Base-by-base conservation (phyloP, 2,113 vertebrate genomes). In the Ctenodactylus gundi region DNA sequence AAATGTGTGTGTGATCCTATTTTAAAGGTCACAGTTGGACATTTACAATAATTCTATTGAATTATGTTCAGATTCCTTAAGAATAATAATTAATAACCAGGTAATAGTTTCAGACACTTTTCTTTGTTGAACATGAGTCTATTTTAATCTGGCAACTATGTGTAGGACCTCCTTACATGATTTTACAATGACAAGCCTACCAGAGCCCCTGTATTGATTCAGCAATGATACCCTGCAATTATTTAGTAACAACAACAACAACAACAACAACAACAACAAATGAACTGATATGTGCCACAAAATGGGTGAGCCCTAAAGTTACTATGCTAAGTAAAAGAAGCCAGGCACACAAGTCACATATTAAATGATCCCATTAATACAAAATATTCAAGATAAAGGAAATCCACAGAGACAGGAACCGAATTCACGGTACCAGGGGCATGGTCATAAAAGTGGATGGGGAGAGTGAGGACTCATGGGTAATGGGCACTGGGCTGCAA, bases 21-120 rank as follows among this genome's bases (percentile, higher is more conserved):
- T 87, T 93, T 46, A 80, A 44, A 76, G 1, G 46, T 55, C 70
- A 85, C n/a, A 67, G n/a, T 39, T 58, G 29, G 17, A 60, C 34
- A 91, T 77, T 68, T 81, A 34, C 18, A 70, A 62, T 85, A 95
- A 92, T 85, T 44, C 8, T 18, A 76, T 0, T 39, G 14, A 14
- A 85, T 51, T 39, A 60, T 53, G 88, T 62, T 68, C 93, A 86
- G 83, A 78, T 91, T 7, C 46, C 60, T 91, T 23, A 87, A 84
- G 65, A 90, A 82, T 73, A 88, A 72, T 1, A 87, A 82, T 82
- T 39, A 73, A 80, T 83, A 93, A 21, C 9, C 4, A 53, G 29
- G 9, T 57, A 82, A 57, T 23, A 77, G 65, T 53, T 78, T 87
- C n/a, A 57, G n/a, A n/a, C n/a, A n/a, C 4, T 0, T 91, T 82